Evolutionary conservation across 2,113 vertebrate species (phyloP).

Genomic region (Rissa tridactyla): DNA sequence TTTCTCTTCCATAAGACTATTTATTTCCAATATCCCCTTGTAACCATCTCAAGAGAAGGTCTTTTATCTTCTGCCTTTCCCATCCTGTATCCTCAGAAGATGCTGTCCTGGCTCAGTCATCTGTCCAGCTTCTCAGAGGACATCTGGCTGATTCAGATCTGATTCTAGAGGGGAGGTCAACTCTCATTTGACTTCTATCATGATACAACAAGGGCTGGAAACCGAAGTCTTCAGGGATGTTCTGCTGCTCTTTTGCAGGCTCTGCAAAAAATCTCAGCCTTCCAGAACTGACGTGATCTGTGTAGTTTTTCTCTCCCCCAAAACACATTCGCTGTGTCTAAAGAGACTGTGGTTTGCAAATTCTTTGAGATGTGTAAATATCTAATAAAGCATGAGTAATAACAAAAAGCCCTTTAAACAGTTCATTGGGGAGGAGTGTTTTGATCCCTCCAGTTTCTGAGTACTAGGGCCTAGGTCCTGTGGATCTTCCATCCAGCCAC

Average conservation of each 20-base stretch:
- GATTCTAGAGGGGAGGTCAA: neutral
- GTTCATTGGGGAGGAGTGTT: neutral
- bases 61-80: neutral
- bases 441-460: neutral
- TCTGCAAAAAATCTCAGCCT: neutral
- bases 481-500: neutral
- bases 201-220: neutral
- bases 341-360: neutral
- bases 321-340: neutral
- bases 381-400: neutral
- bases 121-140: neutral
- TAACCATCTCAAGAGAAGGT: neutral
- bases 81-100: neutral
- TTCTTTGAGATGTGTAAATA: neutral
- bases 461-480: neutral
- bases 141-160: neutral
- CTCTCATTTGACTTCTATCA: neutral
- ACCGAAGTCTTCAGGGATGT: neutral
- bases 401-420: neutral
- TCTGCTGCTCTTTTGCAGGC: neutral
- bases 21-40: neutral
- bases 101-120: neutral
- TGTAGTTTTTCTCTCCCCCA: neutral
- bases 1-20: neutral
- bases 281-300: neutral